Evolutionary conservation across 2,888 invertebrate genomes (phyloP).

Genomic region (Erebia ligea): DNA sequence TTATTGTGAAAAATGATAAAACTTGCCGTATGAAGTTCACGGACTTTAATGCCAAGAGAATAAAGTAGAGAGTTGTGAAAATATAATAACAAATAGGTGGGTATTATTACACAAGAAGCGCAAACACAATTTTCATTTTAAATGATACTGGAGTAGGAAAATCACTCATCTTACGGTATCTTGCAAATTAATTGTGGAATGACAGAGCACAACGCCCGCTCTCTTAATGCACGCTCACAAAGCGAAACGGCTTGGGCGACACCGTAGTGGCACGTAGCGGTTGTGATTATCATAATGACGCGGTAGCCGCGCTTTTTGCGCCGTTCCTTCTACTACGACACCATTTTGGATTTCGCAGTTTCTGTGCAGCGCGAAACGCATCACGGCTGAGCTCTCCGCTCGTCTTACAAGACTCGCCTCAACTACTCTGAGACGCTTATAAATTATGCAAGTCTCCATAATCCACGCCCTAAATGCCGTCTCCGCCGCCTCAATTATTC

Average conservation of each 20-base stretch:
- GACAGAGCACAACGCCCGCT: constrained; percentile 76
- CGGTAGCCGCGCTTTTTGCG: constrained; percentile 79
- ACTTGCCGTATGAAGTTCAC: no score
- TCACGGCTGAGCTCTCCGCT: constrained; percentile 39
- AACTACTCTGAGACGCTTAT: constrained; percentile 73
- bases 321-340: constrained; percentile 72
- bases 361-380: constrained; percentile 41
- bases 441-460: constrained; percentile 82
- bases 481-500: constrained; percentile 79
- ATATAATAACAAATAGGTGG: neutral
- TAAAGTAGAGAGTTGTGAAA: neutral
- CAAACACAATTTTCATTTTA: constrained; percentile 38
- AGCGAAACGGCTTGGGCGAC: constrained; percentile 78
- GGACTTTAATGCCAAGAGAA: neutral
- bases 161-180: constrained; percentile 59
- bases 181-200: constrained; percentile 79
- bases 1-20: no score
- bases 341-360: constrained; percentile 53
- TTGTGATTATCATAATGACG: constrained; percentile 83
- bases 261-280: constrained; percentile 70
- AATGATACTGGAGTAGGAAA: constrained; percentile 39
- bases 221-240: constrained; percentile 80
- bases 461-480: constrained; percentile 81
- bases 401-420: constrained; percentile 60
- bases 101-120: neutral